These are phyloP conservation scores for Drosophila melanosoma DNA, from an alignment of 2,888 invertebrate genomes.

Conservation along the genomic window DNA sequence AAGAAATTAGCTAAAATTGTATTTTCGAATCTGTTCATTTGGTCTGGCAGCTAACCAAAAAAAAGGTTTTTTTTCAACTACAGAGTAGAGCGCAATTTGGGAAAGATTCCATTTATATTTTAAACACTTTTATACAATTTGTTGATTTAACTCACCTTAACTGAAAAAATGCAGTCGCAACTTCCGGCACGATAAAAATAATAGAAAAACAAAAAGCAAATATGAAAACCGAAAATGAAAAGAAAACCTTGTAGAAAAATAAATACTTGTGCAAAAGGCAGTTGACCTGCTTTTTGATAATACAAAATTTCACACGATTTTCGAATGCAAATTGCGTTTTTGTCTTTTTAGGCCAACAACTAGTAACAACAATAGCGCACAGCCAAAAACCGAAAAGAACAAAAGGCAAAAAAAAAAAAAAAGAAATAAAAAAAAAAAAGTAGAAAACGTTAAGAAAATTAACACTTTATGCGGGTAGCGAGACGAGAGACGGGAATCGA, in stretches of 20 bases:
- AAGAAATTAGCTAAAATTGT: no score
- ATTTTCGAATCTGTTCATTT: background rate
- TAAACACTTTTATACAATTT: conserved; percentile 2
- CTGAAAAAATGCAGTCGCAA: conserved; percentile 51
- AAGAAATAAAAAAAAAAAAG: conserved; percentile 3
- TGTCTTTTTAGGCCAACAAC: conserved; percentile 51
- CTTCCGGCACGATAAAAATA: conserved; percentile 46
- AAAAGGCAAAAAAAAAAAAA: conserved; percentile 8
- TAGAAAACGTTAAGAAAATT: conserved; percentile 43
- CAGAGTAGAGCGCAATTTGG: background rate
- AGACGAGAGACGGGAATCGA: conserved; percentile 18
- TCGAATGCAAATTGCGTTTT: conserved; percentile 73
- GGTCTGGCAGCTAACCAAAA: background rate
- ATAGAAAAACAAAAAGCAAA: conserved; percentile 18
- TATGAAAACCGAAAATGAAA: conserved; percentile 21
- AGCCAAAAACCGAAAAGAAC: conserved; percentile 23
- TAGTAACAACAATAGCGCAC: conserved; percentile 28
- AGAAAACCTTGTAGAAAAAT: conserved; percentile 32
- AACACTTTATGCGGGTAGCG: conserved; percentile 75
- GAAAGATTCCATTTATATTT: background rate
- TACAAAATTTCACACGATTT: conserved; percentile 68
- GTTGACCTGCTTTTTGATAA: conserved; percentile 59
- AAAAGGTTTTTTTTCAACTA: background rate
- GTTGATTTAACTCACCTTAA: conserved; percentile 61
- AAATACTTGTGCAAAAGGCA: conserved; percentile 34